A percentile compares a stretch with the other conserved stretches of the same genome.
These are phyloP conservation scores for Danio choprae DNA, from an alignment of 2,797 vertebrate genomes.

Conservation along the genomic window DNA sequence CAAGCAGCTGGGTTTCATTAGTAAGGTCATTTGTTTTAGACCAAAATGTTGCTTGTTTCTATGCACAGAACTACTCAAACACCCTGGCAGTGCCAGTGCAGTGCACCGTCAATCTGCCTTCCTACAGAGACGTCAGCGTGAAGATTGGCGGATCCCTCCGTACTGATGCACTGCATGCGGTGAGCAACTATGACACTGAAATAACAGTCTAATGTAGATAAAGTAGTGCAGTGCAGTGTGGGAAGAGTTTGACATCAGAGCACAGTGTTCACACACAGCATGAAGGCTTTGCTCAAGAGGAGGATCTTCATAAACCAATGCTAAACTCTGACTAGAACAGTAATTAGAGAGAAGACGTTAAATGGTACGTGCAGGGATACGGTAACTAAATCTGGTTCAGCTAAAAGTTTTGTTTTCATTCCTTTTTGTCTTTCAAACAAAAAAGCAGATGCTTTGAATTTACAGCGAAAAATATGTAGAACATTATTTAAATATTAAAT, in stretches of 20 bases:
- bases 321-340: slow-evolving; percentile 8
- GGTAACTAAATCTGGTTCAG: not conserved
- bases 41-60: slow-evolving; percentile 28
- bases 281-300: not conserved
- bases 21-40: slow-evolving; percentile 26
- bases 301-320: slow-evolving; percentile 13
- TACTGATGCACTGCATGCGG: slow-evolving; percentile 86
- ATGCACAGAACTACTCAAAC: slow-evolving; percentile 89
- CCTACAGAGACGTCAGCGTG: slow-evolving; percentile 81
- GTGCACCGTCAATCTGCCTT: slow-evolving; percentile 83
- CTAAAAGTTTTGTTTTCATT: not conserved
- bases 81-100: slow-evolving; percentile 84
- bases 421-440: slow-evolving; percentile 8
- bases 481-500: not conserved
- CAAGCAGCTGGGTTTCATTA: slow-evolving; percentile 51
- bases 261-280: not conserved
- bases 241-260: not conserved
- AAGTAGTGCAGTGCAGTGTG: not conserved
- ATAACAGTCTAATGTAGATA: not conserved
- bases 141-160: slow-evolving; percentile 83
- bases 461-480: not conserved
- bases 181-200: slow-evolving; percentile 71
- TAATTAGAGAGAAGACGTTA: slow-evolving; percentile 3
- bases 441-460: not conserved
- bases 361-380: not conserved